These are phyloP conservation scores for Nyctibius grandis DNA, from an alignment of 2,797 vertebrate genomes.

Conservation along the genomic window DNA sequence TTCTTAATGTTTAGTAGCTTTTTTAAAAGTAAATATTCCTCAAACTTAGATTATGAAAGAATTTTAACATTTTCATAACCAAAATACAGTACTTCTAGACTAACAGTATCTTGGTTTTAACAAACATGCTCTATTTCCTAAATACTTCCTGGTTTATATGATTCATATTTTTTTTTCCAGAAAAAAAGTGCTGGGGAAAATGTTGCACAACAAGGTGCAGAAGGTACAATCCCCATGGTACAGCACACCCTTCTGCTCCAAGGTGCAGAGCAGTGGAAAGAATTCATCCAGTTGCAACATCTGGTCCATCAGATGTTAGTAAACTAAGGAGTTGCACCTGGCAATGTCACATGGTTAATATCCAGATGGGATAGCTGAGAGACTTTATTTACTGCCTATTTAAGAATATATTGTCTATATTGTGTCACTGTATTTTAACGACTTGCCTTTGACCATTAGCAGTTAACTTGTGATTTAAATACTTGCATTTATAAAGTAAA, in stretches of 20 bases:
- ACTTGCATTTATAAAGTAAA: background rate
- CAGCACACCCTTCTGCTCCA: background rate
- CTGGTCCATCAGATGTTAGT: slow-evolving; percentile 8
- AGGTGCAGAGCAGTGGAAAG: slow-evolving; percentile 15
- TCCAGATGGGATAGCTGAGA: background rate
- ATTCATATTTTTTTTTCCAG: background rate
- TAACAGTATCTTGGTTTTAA: background rate
- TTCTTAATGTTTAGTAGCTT: background rate
- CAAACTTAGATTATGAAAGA: background rate
- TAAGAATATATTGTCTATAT: background rate
- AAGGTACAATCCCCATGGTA: background rate
- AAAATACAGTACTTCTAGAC: background rate
- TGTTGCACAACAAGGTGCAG: background rate
- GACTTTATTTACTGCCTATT: background rate
- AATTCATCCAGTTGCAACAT: slow-evolving; percentile 31
- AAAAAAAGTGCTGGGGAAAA: background rate
- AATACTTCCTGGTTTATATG: background rate
- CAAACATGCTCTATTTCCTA: background rate
- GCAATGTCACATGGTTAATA: background rate
- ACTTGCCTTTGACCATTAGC: background rate
- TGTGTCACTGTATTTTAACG: background rate
- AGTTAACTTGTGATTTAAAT: background rate
- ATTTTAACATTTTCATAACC: background rate
- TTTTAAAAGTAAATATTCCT: background rate
- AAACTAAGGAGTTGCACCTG: background rate